Evolutionary conservation across 2,113 vertebrate species (phyloP), one percentile per base, ranked within the genome.

Genomic region (Numenius arquata): DNA sequence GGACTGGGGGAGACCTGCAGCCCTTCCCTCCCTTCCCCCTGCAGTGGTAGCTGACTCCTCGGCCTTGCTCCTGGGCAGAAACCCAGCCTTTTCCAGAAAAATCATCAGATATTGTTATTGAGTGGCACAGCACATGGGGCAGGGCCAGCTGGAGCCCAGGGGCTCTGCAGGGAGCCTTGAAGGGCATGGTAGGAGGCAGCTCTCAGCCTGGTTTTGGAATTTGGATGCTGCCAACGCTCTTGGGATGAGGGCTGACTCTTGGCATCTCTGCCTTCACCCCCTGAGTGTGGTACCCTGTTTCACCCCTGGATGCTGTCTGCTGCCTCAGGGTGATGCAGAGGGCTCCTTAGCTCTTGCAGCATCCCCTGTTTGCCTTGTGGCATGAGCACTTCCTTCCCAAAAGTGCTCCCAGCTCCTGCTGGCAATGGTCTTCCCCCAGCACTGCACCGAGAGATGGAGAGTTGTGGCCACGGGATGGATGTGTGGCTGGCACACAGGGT

Each of bases 211-310:
- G 27, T 29, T 68, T 72, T 0, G 11, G 66, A 38, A 73, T 68
- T 68, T 22, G 12, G 23, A 30, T 40, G 32, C 25, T 65, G 32
- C 7, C 15, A 29, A 5, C 10, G 29, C 43, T 56, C 16, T 27
- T 36, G 45, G 45, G 32, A 41, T 66, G 62, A 86, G 55, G 27
- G 29, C 0, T 0, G 62, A 6, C 30, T 20, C 52, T 41, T 47
- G 26, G 17, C 36, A 25, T 22, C 63, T 50, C 52, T 87, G 56
- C 47, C 36, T 61, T 61, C 23, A 20, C 3, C 15, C 48, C 5
- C 2, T 0, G 11, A 29, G 17, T 0, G 1, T 19, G 19, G 16
- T 20, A 30, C 32, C 21, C 25, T 2, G 1, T 9, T n/a, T 53
- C 36, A 58, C 18, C 36, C 22, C 32, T 15, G 3, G 38, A 26